Percentiles rank a stretch among this genome's conserved stretches.
Conservation (phyloP, 2,113 vertebrate genomes). For the Galeopterus variegatus region DNA sequence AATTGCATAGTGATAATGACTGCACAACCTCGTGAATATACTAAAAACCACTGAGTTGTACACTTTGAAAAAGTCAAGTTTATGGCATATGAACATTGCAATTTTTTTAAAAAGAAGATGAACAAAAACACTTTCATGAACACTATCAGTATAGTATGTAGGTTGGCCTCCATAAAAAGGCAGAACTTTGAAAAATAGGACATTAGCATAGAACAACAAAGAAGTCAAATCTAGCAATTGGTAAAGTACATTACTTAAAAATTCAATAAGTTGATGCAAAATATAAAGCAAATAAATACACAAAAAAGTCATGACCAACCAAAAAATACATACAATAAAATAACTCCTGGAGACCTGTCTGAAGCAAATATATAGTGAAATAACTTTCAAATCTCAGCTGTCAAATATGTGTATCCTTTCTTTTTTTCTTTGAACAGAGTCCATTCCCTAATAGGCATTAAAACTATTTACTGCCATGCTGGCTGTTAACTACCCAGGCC, state of each 20-base stretch:
- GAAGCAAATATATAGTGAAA: fast-evolving
- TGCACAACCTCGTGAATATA: not conserved
- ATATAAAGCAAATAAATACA: not conserved
- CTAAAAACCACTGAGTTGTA: not conserved
- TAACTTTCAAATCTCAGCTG: not conserved
- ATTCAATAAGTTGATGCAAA: not conserved
- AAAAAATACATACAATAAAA: not conserved
- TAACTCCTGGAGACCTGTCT: not conserved
- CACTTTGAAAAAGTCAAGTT: not conserved
- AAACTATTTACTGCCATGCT: no score
- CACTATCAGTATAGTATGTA: not conserved
- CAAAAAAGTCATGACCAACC: not conserved
- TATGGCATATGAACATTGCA: no score
- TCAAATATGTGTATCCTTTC: not conserved
- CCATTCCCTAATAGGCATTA: fast-evolving
- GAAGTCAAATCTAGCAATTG: not conserved
- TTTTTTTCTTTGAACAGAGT: not conserved
- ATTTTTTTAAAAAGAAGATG: not conserved
- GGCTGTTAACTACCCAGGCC: not conserved
- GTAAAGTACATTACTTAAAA: not conserved
- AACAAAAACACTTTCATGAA: constrained; percentile 30
- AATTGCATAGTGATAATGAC: not conserved
- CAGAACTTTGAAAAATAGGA: not conserved
- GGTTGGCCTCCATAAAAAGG: not conserved
- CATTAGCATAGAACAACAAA: not conserved